A percentile compares a stretch with the other conserved stretches of the same genome.
Evolutionary conservation across 2,888 invertebrate species (phyloP).

Genomic region (Andrena haemorrhoa): DNA sequence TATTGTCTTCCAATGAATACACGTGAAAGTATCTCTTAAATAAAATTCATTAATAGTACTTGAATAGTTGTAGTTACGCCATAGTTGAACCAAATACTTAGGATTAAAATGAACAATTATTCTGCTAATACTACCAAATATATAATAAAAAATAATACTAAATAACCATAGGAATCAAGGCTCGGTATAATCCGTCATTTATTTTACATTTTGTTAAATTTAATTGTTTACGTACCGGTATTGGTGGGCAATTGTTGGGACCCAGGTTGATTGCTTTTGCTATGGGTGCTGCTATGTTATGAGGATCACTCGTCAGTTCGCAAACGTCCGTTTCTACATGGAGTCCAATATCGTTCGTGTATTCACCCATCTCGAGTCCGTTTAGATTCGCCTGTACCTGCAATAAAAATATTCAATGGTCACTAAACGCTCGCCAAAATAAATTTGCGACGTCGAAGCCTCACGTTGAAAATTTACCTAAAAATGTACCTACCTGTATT

Average conservation of each 20-base stretch:
- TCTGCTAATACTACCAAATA: too few species aligned
- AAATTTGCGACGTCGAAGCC: background rate
- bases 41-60: too few species aligned
- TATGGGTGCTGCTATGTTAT: background rate
- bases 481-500: too few species aligned
- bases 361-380: constrained; percentile 17
- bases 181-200: background rate
- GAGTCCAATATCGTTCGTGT: constrained; percentile 5
- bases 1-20: too few species aligned
- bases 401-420: background rate
- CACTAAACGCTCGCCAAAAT: background rate
- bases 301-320: fast-evolving
- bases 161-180: background rate
- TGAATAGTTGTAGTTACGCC: too few species aligned
- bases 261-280: background rate
- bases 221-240: constrained; percentile 13
- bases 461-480: background rate
- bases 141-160: background rate
- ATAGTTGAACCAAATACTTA: too few species aligned
- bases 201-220: background rate
- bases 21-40: too few species aligned
- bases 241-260: background rate
- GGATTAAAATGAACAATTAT: too few species aligned
- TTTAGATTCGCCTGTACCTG: background rate
- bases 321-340: background rate